Evolutionary conservation across 2,888 invertebrate species (phyloP).

Genomic region (Pristionchus japonicus): DNA sequence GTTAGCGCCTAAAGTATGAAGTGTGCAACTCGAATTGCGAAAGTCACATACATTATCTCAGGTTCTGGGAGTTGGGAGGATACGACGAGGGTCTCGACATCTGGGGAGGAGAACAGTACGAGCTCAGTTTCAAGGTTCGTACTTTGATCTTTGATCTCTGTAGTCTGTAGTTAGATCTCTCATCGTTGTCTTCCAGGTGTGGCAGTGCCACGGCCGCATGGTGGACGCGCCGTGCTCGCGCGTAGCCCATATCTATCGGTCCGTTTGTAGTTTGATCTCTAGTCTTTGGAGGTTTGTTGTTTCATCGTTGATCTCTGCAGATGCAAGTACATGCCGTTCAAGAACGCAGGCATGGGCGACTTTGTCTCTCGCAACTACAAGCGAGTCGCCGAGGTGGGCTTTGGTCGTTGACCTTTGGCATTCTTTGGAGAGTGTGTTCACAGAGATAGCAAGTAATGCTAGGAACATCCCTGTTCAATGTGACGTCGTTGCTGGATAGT

Average conservation of each 20-base stretch:
- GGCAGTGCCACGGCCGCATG: conserved; percentile 79
- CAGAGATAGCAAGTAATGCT: too few species aligned
- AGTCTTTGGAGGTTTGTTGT: not conserved
- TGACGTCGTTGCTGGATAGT: too few species aligned
- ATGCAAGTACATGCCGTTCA: conserved; percentile 72
- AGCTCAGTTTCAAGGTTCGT: conserved; percentile 89
- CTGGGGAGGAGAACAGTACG: conserved; percentile 98
- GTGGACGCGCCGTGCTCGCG: conserved; percentile 79
- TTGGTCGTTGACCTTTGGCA: not conserved
- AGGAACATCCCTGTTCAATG: too few species aligned
- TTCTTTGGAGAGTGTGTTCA: too few species aligned
- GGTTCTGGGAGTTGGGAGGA: conserved; percentile 94
- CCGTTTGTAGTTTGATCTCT: not conserved
- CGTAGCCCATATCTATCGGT: conserved; percentile 78
- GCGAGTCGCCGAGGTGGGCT: conserved; percentile 84
- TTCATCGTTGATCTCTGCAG: conserved; percentile 39
- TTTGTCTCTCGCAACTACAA: conserved; percentile 79
- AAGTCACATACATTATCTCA: not conserved
- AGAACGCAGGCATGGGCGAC: conserved; percentile 81
- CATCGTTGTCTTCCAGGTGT: conserved; percentile 74
- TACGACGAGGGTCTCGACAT: conserved; percentile 92
- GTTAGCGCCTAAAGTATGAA: not conserved
- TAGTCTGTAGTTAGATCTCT: conserved; percentile 45
- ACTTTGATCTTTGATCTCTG: conserved; percentile 14
- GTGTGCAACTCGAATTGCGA: not conserved